phyloP scores from a whole-genome alignment of 1,140 invertebrate genomes.

The Homalodisca vitripennis region DNA sequence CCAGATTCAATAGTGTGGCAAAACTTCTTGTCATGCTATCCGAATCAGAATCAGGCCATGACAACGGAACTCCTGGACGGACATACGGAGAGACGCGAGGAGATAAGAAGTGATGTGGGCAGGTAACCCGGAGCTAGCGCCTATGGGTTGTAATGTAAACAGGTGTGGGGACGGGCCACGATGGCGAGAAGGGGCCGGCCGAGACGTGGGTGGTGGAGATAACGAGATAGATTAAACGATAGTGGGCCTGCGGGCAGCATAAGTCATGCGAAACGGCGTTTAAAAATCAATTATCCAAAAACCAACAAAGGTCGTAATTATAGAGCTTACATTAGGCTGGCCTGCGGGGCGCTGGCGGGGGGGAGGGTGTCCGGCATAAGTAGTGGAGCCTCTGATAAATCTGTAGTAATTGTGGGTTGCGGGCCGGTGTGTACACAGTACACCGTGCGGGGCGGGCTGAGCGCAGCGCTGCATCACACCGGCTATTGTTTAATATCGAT shows the following conservation, averaged over 20 bases:
- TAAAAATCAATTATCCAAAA: slow-evolving; percentile 41
- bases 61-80: too few species aligned
- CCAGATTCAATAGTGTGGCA: too few species aligned
- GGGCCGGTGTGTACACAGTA: neutral
- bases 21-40: too few species aligned
- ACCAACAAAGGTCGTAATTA: slow-evolving; percentile 38
- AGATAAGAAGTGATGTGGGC: too few species aligned
- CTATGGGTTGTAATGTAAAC: too few species aligned
- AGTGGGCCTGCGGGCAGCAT: slow-evolving; percentile 29
- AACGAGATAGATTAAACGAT: slow-evolving; percentile 24
- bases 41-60: too few species aligned
- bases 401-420: slow-evolving; percentile 18
- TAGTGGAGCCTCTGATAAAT: slow-evolving; percentile 20
- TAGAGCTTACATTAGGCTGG: slow-evolving; percentile 32
- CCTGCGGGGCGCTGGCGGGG: neutral
- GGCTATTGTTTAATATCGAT: too few species aligned
- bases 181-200: neutral
- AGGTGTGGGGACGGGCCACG: too few species aligned
- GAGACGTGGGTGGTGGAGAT: slow-evolving; percentile 13
- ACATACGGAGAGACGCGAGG: too few species aligned
- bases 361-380: neutral
- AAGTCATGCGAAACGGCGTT: slow-evolving; percentile 39
- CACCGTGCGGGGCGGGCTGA: neutral
- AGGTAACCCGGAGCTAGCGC: too few species aligned
- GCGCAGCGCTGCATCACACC: too few species aligned